Base-by-base conservation (phyloP, 2,888 invertebrate genomes). In the Leucozona laternaria region DNA sequence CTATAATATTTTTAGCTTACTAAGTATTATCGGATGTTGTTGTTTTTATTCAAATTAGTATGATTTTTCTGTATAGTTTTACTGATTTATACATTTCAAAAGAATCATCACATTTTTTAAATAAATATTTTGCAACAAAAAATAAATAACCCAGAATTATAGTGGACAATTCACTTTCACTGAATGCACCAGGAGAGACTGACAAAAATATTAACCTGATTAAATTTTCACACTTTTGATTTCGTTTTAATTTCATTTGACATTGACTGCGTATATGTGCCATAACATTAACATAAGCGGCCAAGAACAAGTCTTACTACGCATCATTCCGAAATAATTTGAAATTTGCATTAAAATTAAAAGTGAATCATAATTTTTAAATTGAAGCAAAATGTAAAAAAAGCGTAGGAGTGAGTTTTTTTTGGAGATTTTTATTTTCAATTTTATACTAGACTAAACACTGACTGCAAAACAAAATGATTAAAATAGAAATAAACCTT, bases 131-230 rank as follows among this genome's bases (percentile, higher is more conserved):
- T 15, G 20, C 34, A 55, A 25, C 5, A 13, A 25, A 43, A 64
- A n/a, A 11, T 13, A 57, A 20, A 10, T 64, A 13, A n/a, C n/a
- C n/a, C 17, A 22, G 7, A 15, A 6, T 15, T 53, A 2, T 28
- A 13, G 15, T 55, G n/a, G 60, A 15, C 10, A 64, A 25, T 84
- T 64, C 70, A 71, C 83, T 84, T 84, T 84, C 79, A 71, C 83
- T 75, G 70, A 57, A 40, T 60, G 72, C 58, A 50, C 31, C 31
- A 13, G 57, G 13, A 20, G 25, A 43, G 64, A 79, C 84, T 84
- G 71, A 62, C 31, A 37, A 31, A 40, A 50, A 48, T 75, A 48
- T 64, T 79, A 75, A 57, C 37, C 72, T 53, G 48, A 15, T 20
- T 34, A 58, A 58, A 50, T 40, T 40, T 72, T 60, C 11, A 60